These are phyloP conservation scores for Agrotis exclamationis DNA, from an alignment of 2,888 invertebrate genomes.

Conservation along the genomic window DNA sequence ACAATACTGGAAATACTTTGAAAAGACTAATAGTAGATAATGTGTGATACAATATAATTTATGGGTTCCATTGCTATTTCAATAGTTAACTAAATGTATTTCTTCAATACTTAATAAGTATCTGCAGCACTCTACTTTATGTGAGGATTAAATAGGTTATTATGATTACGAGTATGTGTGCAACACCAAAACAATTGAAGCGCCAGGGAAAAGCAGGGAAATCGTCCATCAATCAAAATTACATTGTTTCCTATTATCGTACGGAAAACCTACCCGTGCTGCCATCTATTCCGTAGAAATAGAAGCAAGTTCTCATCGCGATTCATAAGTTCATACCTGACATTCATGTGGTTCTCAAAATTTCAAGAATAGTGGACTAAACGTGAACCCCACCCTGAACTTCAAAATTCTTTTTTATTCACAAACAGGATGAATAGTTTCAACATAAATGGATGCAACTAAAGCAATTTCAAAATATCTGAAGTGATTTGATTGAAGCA, in stretches of 20 bases:
- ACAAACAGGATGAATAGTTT: slow-evolving; percentile 2
- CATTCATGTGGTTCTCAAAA: neutral
- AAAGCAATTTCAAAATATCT: slow-evolving; percentile 11
- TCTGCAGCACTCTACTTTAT: too few species aligned
- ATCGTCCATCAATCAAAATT: neutral
- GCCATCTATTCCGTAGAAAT: slow-evolving; percentile 20
- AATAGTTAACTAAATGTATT: neutral
- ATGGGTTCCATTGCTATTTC: neutral
- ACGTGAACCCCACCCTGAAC: neutral
- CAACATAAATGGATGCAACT: neutral
- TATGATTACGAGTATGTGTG: neutral
- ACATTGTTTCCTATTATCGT: neutral
- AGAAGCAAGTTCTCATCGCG: neutral
- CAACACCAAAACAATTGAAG: slow-evolving; percentile 8
- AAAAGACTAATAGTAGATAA: slow-evolving; percentile 21
- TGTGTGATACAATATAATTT: slow-evolving; percentile 13
- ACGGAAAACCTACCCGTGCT: slow-evolving; percentile 17
- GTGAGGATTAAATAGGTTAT: too few species aligned
- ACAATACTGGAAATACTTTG: slow-evolving; percentile 31
- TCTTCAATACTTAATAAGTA: neutral
- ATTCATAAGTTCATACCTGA: neutral
- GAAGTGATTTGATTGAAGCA: slow-evolving; percentile 21
- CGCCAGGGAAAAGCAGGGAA: neutral
- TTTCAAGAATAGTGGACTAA: neutral
- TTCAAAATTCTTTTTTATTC: slow-evolving; percentile 18